Conservation (phyloP, 2,113 vertebrate genomes). For the Tor tambroides region DNA sequence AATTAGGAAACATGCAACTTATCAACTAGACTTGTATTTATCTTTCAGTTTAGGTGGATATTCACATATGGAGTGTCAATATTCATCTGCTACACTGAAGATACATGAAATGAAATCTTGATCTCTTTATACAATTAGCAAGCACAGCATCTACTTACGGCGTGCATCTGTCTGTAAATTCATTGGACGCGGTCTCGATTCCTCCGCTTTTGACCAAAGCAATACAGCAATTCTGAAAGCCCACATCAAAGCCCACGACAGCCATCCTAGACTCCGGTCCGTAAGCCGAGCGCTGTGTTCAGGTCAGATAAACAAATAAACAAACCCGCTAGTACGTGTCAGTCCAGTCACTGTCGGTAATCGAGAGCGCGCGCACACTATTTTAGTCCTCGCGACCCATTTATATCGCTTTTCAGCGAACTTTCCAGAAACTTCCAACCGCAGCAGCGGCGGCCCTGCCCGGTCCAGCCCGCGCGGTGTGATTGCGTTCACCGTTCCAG, state of each 20-base stretch:
- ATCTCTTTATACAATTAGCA: conserved; percentile 32
- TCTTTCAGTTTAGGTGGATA: background rate
- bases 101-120: background rate
- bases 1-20: background rate
- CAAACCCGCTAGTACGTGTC: background rate
- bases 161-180: conserved; percentile 83
- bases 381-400: background rate
- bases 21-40: background rate
- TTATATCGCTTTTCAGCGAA: conserved; percentile 19
- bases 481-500: conserved; percentile 35
- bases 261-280: conserved; percentile 66
- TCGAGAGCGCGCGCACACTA: background rate
- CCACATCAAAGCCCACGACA: conserved; percentile 81
- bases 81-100: background rate
- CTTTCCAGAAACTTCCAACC: conserved; percentile 29
- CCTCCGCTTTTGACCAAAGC: conserved; percentile 80
- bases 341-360: background rate
- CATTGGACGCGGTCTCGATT: conserved; percentile 81
- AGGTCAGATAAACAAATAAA: conserved; percentile 10
- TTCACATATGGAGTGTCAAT: background rate
- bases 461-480: background rate
- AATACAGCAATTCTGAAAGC: conserved; percentile 80
- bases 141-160: conserved; percentile 72
- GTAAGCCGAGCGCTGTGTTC: background rate
- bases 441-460: too few species aligned